These are phyloP conservation scores for Aegithalos caudatus DNA, from an alignment of 2,113 vertebrate species.

Conservation along the genomic window DNA sequence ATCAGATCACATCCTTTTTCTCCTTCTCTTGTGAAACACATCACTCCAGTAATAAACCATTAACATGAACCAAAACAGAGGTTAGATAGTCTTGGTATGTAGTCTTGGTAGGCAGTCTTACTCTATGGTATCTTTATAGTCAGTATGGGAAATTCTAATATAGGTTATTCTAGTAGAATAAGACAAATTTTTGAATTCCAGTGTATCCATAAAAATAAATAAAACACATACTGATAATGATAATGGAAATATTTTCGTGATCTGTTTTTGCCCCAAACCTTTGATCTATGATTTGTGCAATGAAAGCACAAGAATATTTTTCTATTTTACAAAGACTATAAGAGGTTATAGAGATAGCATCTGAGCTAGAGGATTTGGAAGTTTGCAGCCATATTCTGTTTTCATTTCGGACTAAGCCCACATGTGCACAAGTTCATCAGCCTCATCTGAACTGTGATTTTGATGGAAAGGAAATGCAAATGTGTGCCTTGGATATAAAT, in stretches of 20 bases:
- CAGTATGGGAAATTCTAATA: background rate
- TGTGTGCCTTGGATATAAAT: background rate
- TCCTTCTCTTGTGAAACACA: background rate
- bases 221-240: background rate
- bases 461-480: background rate
- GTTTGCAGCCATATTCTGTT: background rate
- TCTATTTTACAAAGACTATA: background rate
- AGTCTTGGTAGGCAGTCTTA: background rate
- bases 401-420: background rate
- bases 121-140: background rate
- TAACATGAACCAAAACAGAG: background rate
- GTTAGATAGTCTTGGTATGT: background rate
- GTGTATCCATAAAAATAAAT: background rate
- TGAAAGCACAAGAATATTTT: background rate
- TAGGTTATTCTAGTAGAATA: background rate
- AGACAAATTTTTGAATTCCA: background rate
- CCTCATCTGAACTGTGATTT: background rate
- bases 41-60: background rate
- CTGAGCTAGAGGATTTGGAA: background rate
- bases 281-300: background rate
- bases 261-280: background rate
- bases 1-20: background rate
- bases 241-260: background rate
- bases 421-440: rapidly evolving
- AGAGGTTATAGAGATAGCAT: background rate